phyloP scores from a whole-genome alignment of 2,797 vertebrate species.

The Acanthis flammea region DNA sequence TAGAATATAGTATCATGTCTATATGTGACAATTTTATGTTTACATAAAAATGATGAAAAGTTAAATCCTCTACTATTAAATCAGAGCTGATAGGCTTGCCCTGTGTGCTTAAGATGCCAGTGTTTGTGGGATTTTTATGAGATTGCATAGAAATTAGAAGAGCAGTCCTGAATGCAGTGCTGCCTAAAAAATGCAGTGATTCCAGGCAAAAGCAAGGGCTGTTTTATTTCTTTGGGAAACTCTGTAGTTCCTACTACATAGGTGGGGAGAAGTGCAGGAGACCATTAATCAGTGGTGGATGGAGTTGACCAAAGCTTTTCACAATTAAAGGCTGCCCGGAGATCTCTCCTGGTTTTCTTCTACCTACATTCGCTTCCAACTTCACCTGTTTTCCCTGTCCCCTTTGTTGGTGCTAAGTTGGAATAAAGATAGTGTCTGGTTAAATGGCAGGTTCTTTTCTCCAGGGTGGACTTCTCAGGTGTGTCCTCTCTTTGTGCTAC shows the following conservation, averaged over 20 bases:
- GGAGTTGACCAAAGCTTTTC: not conserved
- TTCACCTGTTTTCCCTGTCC: not conserved
- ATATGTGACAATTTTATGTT: not conserved
- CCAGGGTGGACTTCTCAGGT: not conserved
- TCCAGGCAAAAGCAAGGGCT: not conserved
- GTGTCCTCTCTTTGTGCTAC: not conserved
- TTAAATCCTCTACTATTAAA: not conserved
- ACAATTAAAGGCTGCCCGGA: not conserved
- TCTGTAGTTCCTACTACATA: not conserved
- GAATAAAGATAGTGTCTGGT: not conserved
- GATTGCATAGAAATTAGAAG: not conserved
- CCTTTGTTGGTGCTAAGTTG: not conserved
- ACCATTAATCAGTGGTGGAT: not conserved
- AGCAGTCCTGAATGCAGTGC: not conserved
- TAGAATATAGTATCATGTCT: not conserved
- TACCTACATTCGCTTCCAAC: not conserved
- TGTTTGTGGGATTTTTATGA: not conserved
- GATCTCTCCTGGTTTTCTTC: not conserved
- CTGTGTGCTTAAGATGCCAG: not conserved
- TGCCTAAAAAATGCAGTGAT: not conserved
- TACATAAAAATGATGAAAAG: not conserved
- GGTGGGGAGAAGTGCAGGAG: not conserved
- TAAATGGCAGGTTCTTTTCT: not conserved
- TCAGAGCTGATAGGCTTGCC: not conserved
- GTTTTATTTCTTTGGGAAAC: not conserved